Base-by-base conservation (phyloP, 2,797 vertebrate genomes). In the Xiphorhynchus erythropygius region DNA sequence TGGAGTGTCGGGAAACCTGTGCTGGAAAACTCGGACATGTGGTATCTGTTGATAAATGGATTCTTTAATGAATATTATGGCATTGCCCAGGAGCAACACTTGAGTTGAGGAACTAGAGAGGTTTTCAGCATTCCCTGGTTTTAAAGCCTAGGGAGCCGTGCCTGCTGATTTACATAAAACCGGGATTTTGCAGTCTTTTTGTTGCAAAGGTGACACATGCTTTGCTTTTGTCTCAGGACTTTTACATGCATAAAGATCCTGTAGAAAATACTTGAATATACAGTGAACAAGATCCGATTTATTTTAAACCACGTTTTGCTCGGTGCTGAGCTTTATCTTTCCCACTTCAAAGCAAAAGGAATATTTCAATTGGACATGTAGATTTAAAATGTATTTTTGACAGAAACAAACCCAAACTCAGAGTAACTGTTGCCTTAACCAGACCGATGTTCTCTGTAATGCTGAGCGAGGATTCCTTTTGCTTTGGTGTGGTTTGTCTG, bases 41-140 rank as follows among this genome's bases (percentile, higher is more conserved):
- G 87, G 33, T 95, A 74, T 95, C 84, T 97, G 57, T 94, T 97
- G 94, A 91, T 93, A 97, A 97, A 93, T 89, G 88, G 93, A 86
- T 95, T 81, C 90, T 86, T 75, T 95, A 95, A 94, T 89, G 89
- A 94, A 76, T 85, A 59, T 96, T 95, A 86, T 21, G 84, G 87
- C 90, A 88, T 84, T 95, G 78, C 80, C 92, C 95, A 94, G 89
- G 94, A 92, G 90, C 90, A 94, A 39, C 94, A 90, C 94, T 90
- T 81, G 92, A 90, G 81, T 78, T n/a, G 21, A 77, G 89, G 75
- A 83, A 87, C 81, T 91, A 4, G 35, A 69, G 81, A 71, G 56
- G 77, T 93, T 88, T 78, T 69, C 85, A 84, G 71, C 82, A 18
- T 87, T 89, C 86, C 79, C 85, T 65, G 82, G 81, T 79, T 87